Percentiles rank a stretch among this genome's conserved stretches.
These are phyloP conservation scores for Nyctibius grandis DNA, from an alignment of 2,797 vertebrate species.

Conservation along the genomic window DNA sequence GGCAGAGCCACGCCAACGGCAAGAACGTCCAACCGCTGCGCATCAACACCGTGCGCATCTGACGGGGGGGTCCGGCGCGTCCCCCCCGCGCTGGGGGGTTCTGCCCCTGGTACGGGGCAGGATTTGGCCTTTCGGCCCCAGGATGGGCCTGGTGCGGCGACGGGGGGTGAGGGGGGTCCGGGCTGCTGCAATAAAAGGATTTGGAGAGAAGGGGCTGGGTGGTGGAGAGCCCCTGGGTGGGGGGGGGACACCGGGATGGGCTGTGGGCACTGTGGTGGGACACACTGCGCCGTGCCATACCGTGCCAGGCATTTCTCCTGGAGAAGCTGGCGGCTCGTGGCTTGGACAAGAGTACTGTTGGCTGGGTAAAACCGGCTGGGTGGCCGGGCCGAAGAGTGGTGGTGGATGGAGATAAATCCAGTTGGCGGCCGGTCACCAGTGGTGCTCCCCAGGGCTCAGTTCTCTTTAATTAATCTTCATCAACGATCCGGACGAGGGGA, in stretches of 20 bases:
- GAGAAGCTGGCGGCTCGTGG: too few species aligned
- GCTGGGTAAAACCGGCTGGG: too few species aligned
- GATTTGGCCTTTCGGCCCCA: neutral
- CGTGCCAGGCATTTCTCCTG: too few species aligned
- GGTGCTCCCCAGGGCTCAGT: too few species aligned
- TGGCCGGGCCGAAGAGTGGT: too few species aligned
- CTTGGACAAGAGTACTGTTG: too few species aligned
- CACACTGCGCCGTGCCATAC: too few species aligned
- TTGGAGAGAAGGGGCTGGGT: slow-evolving; percentile 37
- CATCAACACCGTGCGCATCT: slow-evolving; percentile 96
- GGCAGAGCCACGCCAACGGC: slow-evolving; percentile 96
- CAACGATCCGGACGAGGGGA: too few species aligned
- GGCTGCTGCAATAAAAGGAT: slow-evolving; percentile 44
- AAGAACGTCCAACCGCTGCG: slow-evolving; percentile 96
- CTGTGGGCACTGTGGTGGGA: fast-evolving
- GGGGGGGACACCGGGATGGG: neutral
- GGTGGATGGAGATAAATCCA: too few species aligned
- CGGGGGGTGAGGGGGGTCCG: neutral
- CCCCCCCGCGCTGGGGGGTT: too few species aligned
- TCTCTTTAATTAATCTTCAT: too few species aligned
- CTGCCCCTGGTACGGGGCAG: neutral
- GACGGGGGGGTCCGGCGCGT: neutral
- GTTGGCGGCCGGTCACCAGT: too few species aligned
- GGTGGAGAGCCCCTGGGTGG: neutral
- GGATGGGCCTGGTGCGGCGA: neutral